A percentile compares a stretch with the other conserved stretches of the same genome.
These are phyloP conservation scores for Cyclophora punctaria DNA, from an alignment of 2,888 invertebrate species.

Conservation along the genomic window DNA sequence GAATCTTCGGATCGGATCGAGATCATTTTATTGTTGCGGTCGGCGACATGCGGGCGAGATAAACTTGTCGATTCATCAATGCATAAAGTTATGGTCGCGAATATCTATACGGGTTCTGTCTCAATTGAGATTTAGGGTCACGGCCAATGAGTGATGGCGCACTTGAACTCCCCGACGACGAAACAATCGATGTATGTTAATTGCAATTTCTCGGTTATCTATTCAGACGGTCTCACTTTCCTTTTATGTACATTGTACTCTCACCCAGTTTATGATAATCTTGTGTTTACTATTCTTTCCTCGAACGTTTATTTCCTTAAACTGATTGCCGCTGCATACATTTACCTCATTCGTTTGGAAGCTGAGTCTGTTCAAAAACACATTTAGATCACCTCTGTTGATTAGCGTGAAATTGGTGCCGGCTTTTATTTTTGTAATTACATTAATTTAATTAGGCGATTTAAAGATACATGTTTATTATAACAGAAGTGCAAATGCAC, in stretches of 20 bases:
- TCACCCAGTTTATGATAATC: conserved; percentile 17
- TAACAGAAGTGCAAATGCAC: too few relatives aligned
- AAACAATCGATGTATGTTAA: conserved; percentile 54
- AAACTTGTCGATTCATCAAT: conserved; percentile 35
- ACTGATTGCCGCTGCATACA: too few relatives aligned
- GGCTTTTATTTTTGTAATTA: too few relatives aligned
- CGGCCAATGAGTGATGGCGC: conserved; percentile 24
- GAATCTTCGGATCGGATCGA: conserved; percentile 38
- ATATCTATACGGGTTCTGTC: conserved; percentile 18
- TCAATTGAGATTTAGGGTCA: conserved; percentile 30
- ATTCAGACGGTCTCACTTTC: conserved; percentile 48
- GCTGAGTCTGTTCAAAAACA: too few relatives aligned
- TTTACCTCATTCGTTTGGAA: too few relatives aligned
- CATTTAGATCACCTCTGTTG: too few relatives aligned
- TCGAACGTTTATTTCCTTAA: too few relatives aligned
- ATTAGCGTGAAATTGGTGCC: too few relatives aligned
- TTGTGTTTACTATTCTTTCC: too few relatives aligned
- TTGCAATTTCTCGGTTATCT: conserved; percentile 47
- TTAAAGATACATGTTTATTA: too few relatives aligned
- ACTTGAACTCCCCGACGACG: conserved; percentile 30
- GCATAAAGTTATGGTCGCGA: conserved; percentile 14
- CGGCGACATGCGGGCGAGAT: conserved; percentile 24
- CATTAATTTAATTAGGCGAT: too few relatives aligned
- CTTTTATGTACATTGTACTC: conserved; percentile 29
- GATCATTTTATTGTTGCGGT: conserved; percentile 32